Evolutionary conservation across 1,140 invertebrate genomes (phyloP).

Genomic region (Planococcus citri): DNA sequence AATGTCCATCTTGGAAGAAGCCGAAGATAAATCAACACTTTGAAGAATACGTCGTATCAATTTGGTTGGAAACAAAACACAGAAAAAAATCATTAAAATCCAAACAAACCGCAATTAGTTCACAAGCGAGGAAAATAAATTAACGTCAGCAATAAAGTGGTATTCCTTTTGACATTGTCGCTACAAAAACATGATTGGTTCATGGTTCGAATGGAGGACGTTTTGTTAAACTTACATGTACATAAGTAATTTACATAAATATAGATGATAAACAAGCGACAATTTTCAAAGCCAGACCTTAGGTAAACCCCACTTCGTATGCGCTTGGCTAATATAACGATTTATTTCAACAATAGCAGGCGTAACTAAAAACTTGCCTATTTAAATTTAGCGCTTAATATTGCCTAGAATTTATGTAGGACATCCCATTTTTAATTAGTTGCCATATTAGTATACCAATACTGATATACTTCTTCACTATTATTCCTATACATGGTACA

Average conservation of each 20-base stretch:
- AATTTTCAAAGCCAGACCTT: neutral
- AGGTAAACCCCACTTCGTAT: neutral
- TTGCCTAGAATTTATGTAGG: neutral
- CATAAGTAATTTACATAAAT: conserved; percentile 1
- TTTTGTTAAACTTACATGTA: neutral
- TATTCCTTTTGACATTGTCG: conserved; percentile 7
- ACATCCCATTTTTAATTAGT: neutral
- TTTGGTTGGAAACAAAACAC: neutral
- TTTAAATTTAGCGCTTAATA: neutral
- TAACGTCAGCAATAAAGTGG: neutral
- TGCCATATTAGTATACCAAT: neutral
- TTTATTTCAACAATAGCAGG: neutral
- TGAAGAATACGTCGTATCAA: neutral
- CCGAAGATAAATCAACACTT: neutral
- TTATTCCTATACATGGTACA: no score
- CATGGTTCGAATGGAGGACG: neutral
- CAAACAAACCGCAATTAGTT: conserved; percentile 6
- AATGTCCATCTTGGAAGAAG: neutral
- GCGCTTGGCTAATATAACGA: neutral
- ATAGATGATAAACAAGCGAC: conserved; percentile 7
- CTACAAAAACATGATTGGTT: conserved; percentile 3
- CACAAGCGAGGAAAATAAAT: neutral
- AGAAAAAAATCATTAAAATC: neutral
- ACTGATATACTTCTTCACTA: no score
- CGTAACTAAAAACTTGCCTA: neutral